Conservation (phyloP, 2,888 invertebrate genomes). For the Drosophila gaucha region DNA sequence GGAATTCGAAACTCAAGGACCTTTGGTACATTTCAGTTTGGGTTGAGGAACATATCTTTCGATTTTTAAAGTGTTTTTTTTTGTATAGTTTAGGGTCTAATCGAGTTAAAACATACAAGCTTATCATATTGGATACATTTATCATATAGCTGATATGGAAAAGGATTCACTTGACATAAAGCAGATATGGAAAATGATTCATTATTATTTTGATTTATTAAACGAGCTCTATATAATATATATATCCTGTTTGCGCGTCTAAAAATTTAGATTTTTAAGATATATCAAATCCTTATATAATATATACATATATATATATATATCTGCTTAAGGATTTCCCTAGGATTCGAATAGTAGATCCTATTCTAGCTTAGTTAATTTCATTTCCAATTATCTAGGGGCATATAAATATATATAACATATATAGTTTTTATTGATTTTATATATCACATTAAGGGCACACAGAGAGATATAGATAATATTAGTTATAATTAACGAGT, state of each 20-base stretch:
- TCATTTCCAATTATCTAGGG: not conserved
- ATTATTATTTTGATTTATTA: not conserved
- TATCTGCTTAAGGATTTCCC: not conserved
- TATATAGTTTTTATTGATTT: not conserved
- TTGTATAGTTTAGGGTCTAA: too few species aligned
- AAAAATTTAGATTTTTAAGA: not conserved
- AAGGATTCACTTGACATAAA: not conserved
- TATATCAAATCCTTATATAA: not conserved
- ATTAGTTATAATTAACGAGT: slow-evolving; percentile 8
- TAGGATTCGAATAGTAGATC: not conserved
- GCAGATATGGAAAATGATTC: not conserved
- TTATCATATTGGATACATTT: not conserved
- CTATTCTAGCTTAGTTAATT: not conserved
- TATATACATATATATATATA: not conserved
- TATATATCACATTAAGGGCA: not conserved
- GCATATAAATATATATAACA: not conserved
- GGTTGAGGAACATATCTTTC: too few species aligned
- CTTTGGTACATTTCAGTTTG: not conserved
- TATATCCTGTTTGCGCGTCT: too few species aligned
- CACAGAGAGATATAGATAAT: not conserved
- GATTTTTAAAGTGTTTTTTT: too few species aligned
- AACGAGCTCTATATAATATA: too few species aligned
- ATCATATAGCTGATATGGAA: not conserved
- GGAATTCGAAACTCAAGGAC: too few species aligned
- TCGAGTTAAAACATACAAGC: not conserved